Evolutionary conservation across 2,797 vertebrate species (phyloP).

Genomic region (Alauda arvensis): DNA sequence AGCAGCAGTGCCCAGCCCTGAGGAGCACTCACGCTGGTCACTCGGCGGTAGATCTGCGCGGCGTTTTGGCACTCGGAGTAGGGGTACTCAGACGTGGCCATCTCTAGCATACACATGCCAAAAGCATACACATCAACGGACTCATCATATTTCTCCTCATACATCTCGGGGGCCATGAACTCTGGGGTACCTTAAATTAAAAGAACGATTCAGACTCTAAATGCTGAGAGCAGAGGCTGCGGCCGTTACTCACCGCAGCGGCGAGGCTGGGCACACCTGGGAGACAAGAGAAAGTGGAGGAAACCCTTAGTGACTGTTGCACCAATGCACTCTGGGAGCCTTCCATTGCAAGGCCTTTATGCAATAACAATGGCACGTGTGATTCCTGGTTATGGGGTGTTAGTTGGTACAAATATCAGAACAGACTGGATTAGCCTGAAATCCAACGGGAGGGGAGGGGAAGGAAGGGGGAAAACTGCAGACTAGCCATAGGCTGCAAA

Average conservation of each 20-base stretch:
- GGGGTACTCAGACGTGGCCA: slow-evolving; percentile 98
- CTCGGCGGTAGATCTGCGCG: slow-evolving; percentile 97
- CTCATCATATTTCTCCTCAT: slow-evolving; percentile 98
- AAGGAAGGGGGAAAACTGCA: not conserved
- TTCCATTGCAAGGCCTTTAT: slow-evolving; percentile 88
- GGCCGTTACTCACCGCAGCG: slow-evolving; percentile 68
- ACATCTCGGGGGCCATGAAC: slow-evolving; percentile 99
- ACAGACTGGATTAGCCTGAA: slow-evolving; percentile 28
- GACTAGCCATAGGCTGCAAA: slow-evolving; percentile 82
- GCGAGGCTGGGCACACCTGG: slow-evolving; percentile 64
- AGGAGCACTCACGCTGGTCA: slow-evolving; percentile 92
- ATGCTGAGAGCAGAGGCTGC: slow-evolving; percentile 76
- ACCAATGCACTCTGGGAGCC: slow-evolving; percentile 76
- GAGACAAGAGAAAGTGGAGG: slow-evolving; percentile 73
- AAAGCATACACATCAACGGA: slow-evolving; percentile 98
- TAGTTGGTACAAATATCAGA: not conserved
- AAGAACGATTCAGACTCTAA: slow-evolving; percentile 97
- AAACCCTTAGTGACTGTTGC: slow-evolving; percentile 86
- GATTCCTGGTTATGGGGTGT: not conserved
- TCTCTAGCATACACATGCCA: slow-evolving; percentile 99
- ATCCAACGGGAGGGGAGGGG: slow-evolving; percentile 45
- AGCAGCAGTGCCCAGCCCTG: not conserved
- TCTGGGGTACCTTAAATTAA: slow-evolving; percentile 99
- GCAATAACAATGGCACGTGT: not conserved
- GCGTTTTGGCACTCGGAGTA: slow-evolving; percentile 99